Evolutionary conservation across 2,888 invertebrate species (phyloP), one percentile per base, ranked within the genome.

Genomic region (Plebejus melissa): DNA sequence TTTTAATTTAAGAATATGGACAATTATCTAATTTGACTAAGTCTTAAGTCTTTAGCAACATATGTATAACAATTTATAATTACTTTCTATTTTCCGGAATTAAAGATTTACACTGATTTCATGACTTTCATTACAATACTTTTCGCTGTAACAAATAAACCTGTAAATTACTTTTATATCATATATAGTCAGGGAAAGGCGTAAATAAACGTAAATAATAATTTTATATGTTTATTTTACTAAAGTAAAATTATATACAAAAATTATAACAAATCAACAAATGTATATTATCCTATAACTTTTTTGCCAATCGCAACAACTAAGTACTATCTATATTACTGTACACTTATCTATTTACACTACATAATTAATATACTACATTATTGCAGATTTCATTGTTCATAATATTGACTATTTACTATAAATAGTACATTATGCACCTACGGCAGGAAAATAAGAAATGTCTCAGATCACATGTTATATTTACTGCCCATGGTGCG

Each of bases 211-310:
- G 3, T 32, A 60, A 28, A 60, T 11, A 36, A 32, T 65, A 36
- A 32, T 65, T 65, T 11, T 28, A 22, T 65, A 13, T 65, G 9
- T 6, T 36, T 22, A 13, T 36, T 54, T 72, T 72, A 72, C 0
- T 71, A 50, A 50, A 50, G 32, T 50, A 50, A 65, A 65, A 28
- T 72, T 77, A 36, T 76, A 77, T 65, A 58, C 75, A 74, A 76
- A 79, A 75, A 75, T 74, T 76, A 76, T 38, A 74, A 76, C 50
- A 72, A 54, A 72, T 72, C 50, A 72, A 72, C 72, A 72, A 72
- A 28, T 71, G 71, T 65, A 65, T 65, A 65, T 32, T 32, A 28
- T 11, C 4, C 2, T 71, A 50, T 72, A 72, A 72, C 32, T 72
- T 54, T 32, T 50, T 28, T 72, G 72, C 54, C 72, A 32, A 65